A percentile compares a stretch with the other conserved stretches of the same genome.
Conservation (phyloP, 2,113 vertebrate species). For the Syngnathus typhle region DNA sequence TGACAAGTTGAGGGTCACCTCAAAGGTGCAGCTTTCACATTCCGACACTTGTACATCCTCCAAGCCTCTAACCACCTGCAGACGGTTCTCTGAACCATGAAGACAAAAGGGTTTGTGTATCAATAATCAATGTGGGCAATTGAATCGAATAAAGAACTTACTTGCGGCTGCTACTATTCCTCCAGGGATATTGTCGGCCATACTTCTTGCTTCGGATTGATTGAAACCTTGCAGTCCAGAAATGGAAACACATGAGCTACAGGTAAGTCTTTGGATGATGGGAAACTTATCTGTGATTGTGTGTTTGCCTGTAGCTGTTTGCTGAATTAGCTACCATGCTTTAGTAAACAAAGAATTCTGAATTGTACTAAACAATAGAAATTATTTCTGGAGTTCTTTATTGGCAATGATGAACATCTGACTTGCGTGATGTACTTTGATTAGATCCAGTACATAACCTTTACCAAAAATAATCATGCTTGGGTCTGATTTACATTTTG, state of each 20-base stretch:
- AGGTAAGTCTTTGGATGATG: constrained; percentile 8
- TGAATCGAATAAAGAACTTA: constrained; percentile 25
- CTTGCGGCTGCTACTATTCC: constrained; percentile 64
- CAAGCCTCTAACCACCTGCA: constrained; percentile 79
- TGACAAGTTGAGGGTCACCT: constrained; percentile 80
- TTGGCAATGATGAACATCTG: background rate
- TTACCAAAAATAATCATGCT: background rate
- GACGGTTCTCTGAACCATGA: constrained; percentile 76
- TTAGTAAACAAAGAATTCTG: background rate
- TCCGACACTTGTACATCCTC: constrained; percentile 73
- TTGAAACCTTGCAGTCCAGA: constrained; percentile 11
- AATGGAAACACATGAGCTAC: constrained; percentile 9
- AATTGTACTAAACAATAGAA: background rate
- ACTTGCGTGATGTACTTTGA: background rate
- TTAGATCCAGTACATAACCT: background rate
- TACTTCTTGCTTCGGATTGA: constrained; percentile 20
- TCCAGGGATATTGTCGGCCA: constrained; percentile 56
- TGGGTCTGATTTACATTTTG: background rate
- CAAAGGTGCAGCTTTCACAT: constrained; percentile 75
- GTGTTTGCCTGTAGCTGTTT: background rate
- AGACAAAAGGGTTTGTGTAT: background rate
- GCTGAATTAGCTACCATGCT: background rate
- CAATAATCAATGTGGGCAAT: background rate
- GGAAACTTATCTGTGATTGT: background rate
- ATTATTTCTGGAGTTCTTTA: background rate